Conservation (phyloP, 2,888 invertebrate species). For the Drosophila anomalata region DNA sequence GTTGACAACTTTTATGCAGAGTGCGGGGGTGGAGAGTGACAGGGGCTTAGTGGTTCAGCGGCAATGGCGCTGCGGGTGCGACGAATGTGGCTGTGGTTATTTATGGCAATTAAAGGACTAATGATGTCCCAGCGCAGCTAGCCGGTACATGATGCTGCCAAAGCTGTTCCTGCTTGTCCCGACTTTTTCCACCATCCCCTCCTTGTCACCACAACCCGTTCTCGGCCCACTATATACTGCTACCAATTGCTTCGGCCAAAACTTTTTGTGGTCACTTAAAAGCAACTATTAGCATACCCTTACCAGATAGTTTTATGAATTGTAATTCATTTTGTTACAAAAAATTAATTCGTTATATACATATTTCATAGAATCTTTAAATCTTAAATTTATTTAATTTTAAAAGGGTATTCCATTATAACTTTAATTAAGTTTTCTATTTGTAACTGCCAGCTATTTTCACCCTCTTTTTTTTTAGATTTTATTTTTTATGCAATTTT, state of each 20-base stretch:
- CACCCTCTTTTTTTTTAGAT: slow-evolving; percentile 1
- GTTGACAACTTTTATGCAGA: slow-evolving; percentile 74
- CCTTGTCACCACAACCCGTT: not conserved
- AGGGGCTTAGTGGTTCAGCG: slow-evolving; percentile 13
- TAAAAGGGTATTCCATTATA: not conserved
- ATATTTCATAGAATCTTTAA: not conserved
- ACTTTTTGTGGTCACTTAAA: slow-evolving; percentile 39
- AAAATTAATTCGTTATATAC: not conserved
- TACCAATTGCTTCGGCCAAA: slow-evolving; percentile 38
- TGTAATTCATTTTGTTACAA: not conserved
- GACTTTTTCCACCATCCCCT: not conserved
- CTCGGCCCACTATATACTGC: not conserved
- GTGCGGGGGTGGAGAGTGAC: slow-evolving; percentile 11
- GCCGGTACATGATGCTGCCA: slow-evolving; percentile 55
- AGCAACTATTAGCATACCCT: slow-evolving; percentile 50
- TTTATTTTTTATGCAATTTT: slow-evolving; percentile 1
- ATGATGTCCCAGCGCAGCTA: slow-evolving; percentile 75
- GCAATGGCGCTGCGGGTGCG: slow-evolving; percentile 36
- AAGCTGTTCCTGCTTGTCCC: slow-evolving; percentile 21
- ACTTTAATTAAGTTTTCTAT: not conserved
- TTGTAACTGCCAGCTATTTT: not conserved
- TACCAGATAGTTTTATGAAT: not conserved
- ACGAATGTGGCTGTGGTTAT: slow-evolving; percentile 69
- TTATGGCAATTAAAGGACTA: slow-evolving; percentile 81
- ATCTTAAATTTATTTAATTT: too few species aligned